Evolutionary conservation across 2,797 vertebrate species (phyloP), one percentile per base, ranked within the genome.

Genomic region (Anguilla marmorata): DNA sequence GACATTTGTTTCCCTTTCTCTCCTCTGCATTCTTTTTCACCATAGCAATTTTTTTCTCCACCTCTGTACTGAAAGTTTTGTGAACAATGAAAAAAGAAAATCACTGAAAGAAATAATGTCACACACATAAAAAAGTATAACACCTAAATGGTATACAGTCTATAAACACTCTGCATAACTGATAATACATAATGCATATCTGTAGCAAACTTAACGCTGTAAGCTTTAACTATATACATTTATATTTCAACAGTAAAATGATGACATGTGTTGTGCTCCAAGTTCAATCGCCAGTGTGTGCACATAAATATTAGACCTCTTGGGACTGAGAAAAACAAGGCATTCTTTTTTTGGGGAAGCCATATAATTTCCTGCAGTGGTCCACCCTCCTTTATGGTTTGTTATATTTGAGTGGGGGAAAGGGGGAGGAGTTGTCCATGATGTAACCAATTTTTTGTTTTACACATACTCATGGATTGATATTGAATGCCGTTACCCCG

Each of bases 401-500:
- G n/a, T 21, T 45, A 24, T 45, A 37, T 66, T 85, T 85, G 11
- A 56, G 54, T 11, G n/a, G 11, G 30, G 27, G 52, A 21, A 16
- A 33, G 27, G 4, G 54, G 21, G 83, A 27, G 48, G 45, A 16
- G 45, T 19, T 84, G 27, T 30, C 58, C 1, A 30, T 56, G 50
- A 30, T 52, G 45, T 48, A 48, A 54, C 19, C 21, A 48, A 8
- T 24, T 21, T 24, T 52, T 50, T 48, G 8, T 54, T 76, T 37
- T 37, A 21, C 45, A 30, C 69, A 92, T 89, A 86, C 85, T 90
- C 48, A 89, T 33, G 87, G 80, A 89, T 84, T 84, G 66, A 41
- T 89, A 92, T 92, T 92, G 90, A 93, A 93, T 92, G 90, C 90
- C 89, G 52, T 79, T 41, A 45, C 63, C 66, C 45, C 2, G 2